Conservation (phyloP, 2,797 vertebrate species). For the Geotrypetes seraphini region DNA sequence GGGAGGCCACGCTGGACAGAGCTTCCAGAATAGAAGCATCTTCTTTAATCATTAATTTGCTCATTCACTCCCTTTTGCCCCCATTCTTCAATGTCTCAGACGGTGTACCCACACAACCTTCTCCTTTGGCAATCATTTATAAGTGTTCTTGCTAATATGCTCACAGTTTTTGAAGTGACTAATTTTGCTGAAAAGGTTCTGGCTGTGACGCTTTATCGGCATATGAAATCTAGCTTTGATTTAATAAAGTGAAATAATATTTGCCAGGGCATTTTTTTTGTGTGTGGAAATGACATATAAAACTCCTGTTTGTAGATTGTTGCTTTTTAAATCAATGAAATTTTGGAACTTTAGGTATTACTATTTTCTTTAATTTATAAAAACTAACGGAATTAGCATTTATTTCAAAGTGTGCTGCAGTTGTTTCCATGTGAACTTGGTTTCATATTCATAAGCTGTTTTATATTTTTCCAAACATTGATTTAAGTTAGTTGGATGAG, state of each 20-base stretch:
- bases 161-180: slow-evolving; percentile 35
- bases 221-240: slow-evolving; percentile 8
- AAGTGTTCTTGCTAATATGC: slow-evolving; percentile 39
- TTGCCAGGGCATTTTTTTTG: neutral
- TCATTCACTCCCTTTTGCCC: slow-evolving; percentile 65
- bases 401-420: too few species aligned
- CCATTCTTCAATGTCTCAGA: slow-evolving; percentile 86
- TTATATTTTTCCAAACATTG: too few species aligned
- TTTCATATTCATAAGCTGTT: too few species aligned
- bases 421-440: too few species aligned
- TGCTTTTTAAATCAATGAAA: too few species aligned
- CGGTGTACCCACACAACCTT: slow-evolving; percentile 41
- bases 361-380: too few species aligned
- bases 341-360: too few species aligned
- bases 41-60: slow-evolving; percentile 85
- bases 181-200: slow-evolving; percentile 39
- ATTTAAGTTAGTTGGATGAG: too few species aligned
- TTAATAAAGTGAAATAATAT: slow-evolving; percentile 12
- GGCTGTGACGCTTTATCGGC: neutral
- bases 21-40: slow-evolving; percentile 52
- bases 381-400: too few species aligned
- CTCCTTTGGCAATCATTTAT: slow-evolving; percentile 46
- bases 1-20: slow-evolving; percentile 80
- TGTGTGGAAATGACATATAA: too few species aligned
- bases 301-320: neutral